Base-by-base conservation (phyloP, 2,797 vertebrate species). In the Heterohyrax brucei region DNA sequence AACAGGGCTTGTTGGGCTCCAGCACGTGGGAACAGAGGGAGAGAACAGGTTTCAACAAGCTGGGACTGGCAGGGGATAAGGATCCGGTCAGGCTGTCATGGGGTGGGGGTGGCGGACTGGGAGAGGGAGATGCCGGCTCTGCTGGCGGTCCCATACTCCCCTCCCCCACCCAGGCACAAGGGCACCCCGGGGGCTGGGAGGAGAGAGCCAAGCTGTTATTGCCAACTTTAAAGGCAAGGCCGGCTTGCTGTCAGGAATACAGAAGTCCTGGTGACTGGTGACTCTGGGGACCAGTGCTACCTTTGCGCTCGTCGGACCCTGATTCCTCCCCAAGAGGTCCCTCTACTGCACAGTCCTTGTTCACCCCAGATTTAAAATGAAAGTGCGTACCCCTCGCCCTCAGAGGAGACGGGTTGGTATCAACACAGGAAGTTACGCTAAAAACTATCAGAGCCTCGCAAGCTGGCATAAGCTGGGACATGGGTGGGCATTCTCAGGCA, bases 191-290 rank as follows among this genome's bases (percentile, higher is more conserved):
- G 50, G 78, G 24, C 5, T 16, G 21, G 53, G 7, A 3, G 10
- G 12, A 0, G 3, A 13, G 33, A 30, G 39, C 8, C 3, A 33
- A 46, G 2, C 53, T 7, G 3, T 64, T 8, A 39, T 1, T 1
- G 53, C 18, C 9, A 14, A 87, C 16, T n/a, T 87, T 93, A 83
- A 85, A 76, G 70, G 22, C 89, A 66, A 22, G 24, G 72, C 12
- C 62, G 77, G 61, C 30, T 28, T 56, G 61, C 61, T 44, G 0
- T 75, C 56, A 56, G 72, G 66, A 88, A n/a, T 21, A 68, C 18
- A 73, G 33, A n/a, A 28, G 53, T 7, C n/a, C 59, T 53, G 18
- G 66, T 21, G 66, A 68, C 59, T 53, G 18, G 66, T 21, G 66
- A 68, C 28, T 28, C 72, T 1, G 0, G 10, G 62, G 10, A 61